Base-by-base conservation (phyloP, 2,888 invertebrate species). In the Ectropis crepuscularia region DNA sequence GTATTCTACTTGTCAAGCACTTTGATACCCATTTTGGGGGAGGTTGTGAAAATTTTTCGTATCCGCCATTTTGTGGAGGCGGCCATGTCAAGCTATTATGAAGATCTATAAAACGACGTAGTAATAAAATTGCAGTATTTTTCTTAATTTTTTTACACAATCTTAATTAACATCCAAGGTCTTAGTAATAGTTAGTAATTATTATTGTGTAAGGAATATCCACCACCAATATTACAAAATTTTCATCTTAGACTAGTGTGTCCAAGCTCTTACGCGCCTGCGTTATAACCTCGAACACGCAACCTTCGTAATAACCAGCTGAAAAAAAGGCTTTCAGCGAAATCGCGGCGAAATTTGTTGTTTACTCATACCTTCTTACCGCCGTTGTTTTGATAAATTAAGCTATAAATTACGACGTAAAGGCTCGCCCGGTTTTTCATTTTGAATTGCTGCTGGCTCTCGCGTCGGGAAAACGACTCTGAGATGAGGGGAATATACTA, bases 371-470 rank as follows among this genome's bases (percentile, higher is more conserved):
- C 73, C 70, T 73, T 66, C 62, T 58, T 66, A 69, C 64, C 54
- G 69, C 54, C 70, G 67, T 60, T 72, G 72, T 74, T 70, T 72
- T 81, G 80, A 86, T 86, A 87, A 86, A 88, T 87, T 83, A 81
- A 79, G 79, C 80, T 64, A 87, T 88, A 85, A 87, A 88, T 87
- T 82, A 83, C 67, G 72, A 75, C 73, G 75, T 77, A 73, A 71
- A 73, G 69, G 77, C 74, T 69, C 65, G 63, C 72, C 71, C 72
- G 76, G 77, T 80, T 80, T 83, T 81, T 85, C 79, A 81, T 80
- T 81, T 74, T 75, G 80, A 82, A 82, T 79, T 80, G 76, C 79
- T 70, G 71, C 67, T 68, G 67, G 75, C 71, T 67, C 10, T 72
- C 70, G 58, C 61, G 65, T 65, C 48, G 64, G 64, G 75, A 74